A percentile compares a stretch with the other conserved stretches of the same genome.
Conservation (phyloP, 2,113 vertebrate species). For the Albula goreensis region DNA sequence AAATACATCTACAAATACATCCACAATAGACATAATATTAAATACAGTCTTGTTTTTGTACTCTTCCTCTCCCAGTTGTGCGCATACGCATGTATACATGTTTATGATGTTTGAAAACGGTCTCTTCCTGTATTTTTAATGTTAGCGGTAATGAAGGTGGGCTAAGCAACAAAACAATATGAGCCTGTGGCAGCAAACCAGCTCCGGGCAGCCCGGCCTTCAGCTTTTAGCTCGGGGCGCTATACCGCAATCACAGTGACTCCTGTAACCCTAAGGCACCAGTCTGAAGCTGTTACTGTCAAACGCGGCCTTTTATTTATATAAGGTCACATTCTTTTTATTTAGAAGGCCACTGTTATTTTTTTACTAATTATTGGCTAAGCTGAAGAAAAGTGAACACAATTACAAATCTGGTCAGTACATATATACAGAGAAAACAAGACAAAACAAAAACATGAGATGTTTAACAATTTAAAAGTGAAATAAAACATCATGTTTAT, state of each 20-base stretch:
- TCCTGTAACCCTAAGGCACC: conserved; percentile 72
- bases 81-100: conserved; percentile 54
- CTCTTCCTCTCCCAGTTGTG: background rate
- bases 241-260: conserved; percentile 71
- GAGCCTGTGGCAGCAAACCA: conserved; percentile 70
- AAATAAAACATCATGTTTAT: background rate
- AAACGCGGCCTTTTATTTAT: conserved; percentile 68
- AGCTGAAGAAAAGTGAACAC: background rate
- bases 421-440: background rate
- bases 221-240: conserved; percentile 74
- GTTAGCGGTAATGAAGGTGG: conserved; percentile 63
- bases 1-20: no score
- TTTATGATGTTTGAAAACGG: conserved; percentile 56
- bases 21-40: no score
- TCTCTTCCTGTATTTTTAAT: conserved; percentile 61
- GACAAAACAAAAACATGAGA: background rate
- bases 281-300: conserved; percentile 74
- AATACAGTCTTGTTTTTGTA: background rate
- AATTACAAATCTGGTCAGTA: background rate
- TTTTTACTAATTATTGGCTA: conserved; percentile 25
- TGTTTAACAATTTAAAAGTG: background rate
- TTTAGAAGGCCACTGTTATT: background rate
- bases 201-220: conserved; percentile 72
- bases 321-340: conserved; percentile 58
- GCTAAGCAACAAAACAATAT: conserved; percentile 67